Percentiles rank a stretch among this genome's conserved stretches.
Conservation (phyloP, 2,797 vertebrate genomes). For the Tamandua tetradactyla region DNA sequence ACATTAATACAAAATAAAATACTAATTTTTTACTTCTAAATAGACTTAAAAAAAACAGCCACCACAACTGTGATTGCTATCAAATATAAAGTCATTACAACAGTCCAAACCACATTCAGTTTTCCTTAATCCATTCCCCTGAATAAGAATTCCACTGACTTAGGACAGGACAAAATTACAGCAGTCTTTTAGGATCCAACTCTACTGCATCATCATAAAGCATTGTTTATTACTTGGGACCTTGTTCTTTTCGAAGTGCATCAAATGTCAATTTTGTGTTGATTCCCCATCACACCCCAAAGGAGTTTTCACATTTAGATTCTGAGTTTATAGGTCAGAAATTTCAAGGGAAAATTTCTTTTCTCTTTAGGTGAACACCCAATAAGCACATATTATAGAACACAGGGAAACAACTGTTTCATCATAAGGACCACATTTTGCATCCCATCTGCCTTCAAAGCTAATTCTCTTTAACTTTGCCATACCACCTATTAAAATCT, state of each 20-base stretch:
- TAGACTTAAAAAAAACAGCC: background rate
- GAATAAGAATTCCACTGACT: background rate
- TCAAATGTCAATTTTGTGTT: background rate
- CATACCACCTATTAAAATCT: no score
- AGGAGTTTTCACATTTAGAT: background rate
- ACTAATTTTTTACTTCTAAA: background rate
- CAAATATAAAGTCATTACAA: background rate
- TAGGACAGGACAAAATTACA: background rate
- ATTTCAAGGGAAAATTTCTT: background rate
- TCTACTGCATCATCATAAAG: background rate
- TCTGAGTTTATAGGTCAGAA: background rate
- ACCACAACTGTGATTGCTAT: background rate
- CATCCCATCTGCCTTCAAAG: background rate
- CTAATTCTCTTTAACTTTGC: background rate
- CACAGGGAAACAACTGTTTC: background rate
- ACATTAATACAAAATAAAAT: background rate
- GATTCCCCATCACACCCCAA: rapidly evolving
- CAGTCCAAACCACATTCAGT: background rate
- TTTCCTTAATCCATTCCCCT: background rate
- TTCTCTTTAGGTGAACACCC: background rate
- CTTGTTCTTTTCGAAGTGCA: background rate
- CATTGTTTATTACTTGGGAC: background rate
- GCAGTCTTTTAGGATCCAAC: background rate
- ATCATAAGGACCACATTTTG: background rate
- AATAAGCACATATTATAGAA: background rate